Base-by-base conservation (phyloP, 2,797 vertebrate species). In the Synaphobranchus kaupii region DNA sequence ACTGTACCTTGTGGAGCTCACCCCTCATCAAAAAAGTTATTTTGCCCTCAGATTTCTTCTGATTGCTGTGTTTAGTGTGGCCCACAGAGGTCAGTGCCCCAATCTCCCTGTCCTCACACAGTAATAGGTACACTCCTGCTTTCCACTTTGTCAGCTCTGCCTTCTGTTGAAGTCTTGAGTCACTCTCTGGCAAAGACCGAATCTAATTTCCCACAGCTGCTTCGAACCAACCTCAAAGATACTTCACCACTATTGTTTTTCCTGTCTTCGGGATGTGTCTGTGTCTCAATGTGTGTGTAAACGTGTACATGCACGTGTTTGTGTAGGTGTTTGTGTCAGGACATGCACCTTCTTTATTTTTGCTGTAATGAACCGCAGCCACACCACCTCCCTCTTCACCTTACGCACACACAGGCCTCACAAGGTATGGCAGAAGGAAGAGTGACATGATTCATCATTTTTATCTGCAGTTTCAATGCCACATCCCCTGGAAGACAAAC, bases 51-150 rank as follows among this genome's bases (percentile, higher is more conserved):
- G 86, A 88, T 92, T 86, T 88, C 86, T 88, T 89, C 84, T 93
- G 90, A 92, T 91, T 91, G 90, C 84, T 87, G 89, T 89, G 91
- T 92, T 91, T 90, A 92, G 89, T 86, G 88, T 85, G 87, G 89
- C 88, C 90, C 89, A 86, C 87, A 86, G 83, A 90, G 91, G 91
- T 92, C 91, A 90, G 85, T 86, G 90, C 87, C 88, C 89, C 89
- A 87, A 91, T 92, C 90, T 92, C 54, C 84, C 84, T 78, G 89
- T 84, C 86, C 88, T 89, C 82, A 44, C 63, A 83, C 60, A 71
- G 85, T 89, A 91, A 92, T 91, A 89, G 90, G 84, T 90, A 88
- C 85, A 87, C 90, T 88, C 87, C 88, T 84, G 89, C 86, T 86
- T 87, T 87, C 86, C 87, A 87, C 87, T 82, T 66, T 60, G 47